Base-by-base conservation (phyloP, 2,113 vertebrate species). In the Ceratotherium simum region DNA sequence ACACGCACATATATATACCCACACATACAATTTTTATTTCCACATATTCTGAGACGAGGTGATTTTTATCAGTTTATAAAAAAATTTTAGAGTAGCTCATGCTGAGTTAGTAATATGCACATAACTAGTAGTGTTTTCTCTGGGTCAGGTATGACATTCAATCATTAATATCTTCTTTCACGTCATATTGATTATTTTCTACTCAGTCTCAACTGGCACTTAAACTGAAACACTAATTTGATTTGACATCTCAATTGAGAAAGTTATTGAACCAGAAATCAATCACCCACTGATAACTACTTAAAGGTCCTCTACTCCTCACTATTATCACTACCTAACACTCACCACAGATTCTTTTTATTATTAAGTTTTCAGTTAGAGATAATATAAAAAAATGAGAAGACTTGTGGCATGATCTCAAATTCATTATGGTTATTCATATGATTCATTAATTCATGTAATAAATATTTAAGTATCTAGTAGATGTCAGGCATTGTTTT, bases 201-300 rank as follows among this genome's bases (percentile, higher is more conserved):
- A 31, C 20, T 96, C 73, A 97, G 48, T 91, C 79, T 65, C 29
- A 81, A 36, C 42, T 93, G 79, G 31, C 18, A 93, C 25, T 80
- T 51, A 21, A 96, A 98, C 0, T 4, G 94, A 80, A 90, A 97
- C 25, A 60, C 13, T 97, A 97, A 98, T 98, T 96, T 98, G 95
- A 97, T 90, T 90, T 97, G 75, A 95, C 87, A 91, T 95, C n/a
- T 96, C 87, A 90, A 62, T 90, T 97, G 89, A 98, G 51, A 83
- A 88, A 97, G 8, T 54, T 73, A 98, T 36, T 97, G 81, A 97
- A 96, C 92, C 56, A 94, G 42, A 95, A 97, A 96, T 95, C 64
- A 97, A 91, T 12, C 12, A 97, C 78, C 21, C 27, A 90, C 1
- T 76, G 51, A 33, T 51, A 42, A 75, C 78, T 86, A 86, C 1